phyloP scores from a whole-genome alignment of 2,888 invertebrate genomes.

The Mycogona germanica region DNA sequence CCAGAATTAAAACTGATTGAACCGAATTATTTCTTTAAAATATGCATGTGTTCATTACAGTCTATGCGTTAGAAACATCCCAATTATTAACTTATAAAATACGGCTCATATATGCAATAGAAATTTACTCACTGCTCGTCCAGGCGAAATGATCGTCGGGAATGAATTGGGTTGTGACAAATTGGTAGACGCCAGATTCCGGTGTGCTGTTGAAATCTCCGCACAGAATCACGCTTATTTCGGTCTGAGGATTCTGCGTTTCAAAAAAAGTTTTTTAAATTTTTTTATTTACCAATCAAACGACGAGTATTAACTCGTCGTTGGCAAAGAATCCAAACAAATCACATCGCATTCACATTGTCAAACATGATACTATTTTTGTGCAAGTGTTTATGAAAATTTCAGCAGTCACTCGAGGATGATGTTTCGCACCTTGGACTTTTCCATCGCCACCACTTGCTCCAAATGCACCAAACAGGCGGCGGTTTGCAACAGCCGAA shows the following conservation, averaged over 20 bases:
- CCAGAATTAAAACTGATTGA: too few relatives aligned
- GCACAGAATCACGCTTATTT: conserved; percentile 59
- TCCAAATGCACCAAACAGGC: conserved; percentile 57
- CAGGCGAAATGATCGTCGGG: conserved; percentile 56
- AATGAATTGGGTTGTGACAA: conserved; percentile 57
- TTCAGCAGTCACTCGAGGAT: background rate
- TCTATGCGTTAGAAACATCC: too few relatives aligned
- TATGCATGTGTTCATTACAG: too few relatives aligned
- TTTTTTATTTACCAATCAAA: background rate
- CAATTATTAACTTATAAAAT: too few relatives aligned
- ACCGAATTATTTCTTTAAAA: too few relatives aligned
- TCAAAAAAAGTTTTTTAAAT: background rate
- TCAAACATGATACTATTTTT: background rate
- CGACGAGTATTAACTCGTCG: too few relatives aligned
- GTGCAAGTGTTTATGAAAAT: background rate
- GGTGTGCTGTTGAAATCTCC: conserved; percentile 91
- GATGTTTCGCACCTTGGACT: conserved; percentile 26
- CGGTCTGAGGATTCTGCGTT: conserved; percentile 36
- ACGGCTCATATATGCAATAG: too few relatives aligned
- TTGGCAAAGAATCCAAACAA: too few relatives aligned
- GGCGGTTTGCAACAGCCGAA: conserved; percentile 72
- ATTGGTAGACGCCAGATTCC: conserved; percentile 62
- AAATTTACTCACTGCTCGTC: conserved; percentile 54
- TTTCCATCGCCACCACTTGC: conserved; percentile 37
- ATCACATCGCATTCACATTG: too few relatives aligned